phyloP scores from a whole-genome alignment of 2,888 invertebrate species.

The Apamea anceps region DNA sequence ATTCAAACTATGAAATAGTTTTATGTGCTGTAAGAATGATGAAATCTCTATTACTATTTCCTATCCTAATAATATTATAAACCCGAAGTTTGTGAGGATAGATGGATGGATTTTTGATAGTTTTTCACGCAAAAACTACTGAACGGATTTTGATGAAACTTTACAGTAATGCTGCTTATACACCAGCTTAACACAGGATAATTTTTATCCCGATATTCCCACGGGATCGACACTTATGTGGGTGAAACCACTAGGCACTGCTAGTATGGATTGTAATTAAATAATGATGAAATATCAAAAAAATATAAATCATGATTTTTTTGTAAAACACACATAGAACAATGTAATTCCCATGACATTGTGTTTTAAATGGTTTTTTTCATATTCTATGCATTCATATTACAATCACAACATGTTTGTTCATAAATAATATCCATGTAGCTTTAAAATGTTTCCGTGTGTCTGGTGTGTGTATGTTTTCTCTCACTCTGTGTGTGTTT shows the following conservation, averaged over 20 bases:
- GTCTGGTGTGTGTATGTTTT: too few species aligned
- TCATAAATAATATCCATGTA: background rate
- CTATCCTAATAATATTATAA: background rate
- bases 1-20: background rate
- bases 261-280: background rate
- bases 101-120: background rate
- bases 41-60: background rate
- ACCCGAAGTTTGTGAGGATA: background rate
- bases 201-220: background rate
- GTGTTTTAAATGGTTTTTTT: background rate
- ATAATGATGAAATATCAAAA: conserved; percentile 15
- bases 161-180: background rate
- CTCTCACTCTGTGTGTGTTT: background rate
- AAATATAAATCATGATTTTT: background rate
- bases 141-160: background rate
- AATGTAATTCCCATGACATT: background rate
- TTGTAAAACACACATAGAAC: background rate
- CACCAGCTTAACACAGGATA: background rate
- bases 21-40: background rate
- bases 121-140: background rate
- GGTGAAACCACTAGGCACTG: background rate
- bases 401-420: background rate
- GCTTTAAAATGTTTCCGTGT: too few species aligned
- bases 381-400: background rate
- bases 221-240: background rate